Conservation (phyloP, 2,888 invertebrate species). For the Romanomermis culicivorax region DNA sequence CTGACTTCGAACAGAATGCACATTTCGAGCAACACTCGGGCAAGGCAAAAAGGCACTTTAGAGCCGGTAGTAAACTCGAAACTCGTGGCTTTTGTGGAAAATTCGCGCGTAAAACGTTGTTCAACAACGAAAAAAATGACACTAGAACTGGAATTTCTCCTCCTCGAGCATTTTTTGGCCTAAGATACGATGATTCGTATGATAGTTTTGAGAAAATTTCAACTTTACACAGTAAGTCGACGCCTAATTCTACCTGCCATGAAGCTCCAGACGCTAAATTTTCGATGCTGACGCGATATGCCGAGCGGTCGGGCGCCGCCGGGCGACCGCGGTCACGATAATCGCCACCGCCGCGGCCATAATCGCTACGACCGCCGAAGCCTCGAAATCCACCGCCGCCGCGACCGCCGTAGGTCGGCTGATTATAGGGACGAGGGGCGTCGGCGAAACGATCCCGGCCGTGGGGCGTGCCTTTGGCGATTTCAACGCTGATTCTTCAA, state of each 20-base stretch:
- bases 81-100: too few species aligned
- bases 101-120: too few species aligned
- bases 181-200: too few species aligned
- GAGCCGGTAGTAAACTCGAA: too few species aligned
- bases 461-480: conserved; percentile 6
- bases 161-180: too few species aligned
- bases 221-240: too few species aligned
- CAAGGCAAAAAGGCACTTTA: too few species aligned
- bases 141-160: too few species aligned
- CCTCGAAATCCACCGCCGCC: neutral
- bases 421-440: neutral
- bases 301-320: conserved; percentile 51
- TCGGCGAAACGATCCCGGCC: conserved; percentile 4
- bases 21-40: too few species aligned
- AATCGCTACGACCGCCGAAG: neutral
- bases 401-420: neutral
- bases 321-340: neutral
- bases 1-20: too few species aligned
- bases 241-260: conserved; percentile 7
- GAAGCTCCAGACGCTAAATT: conserved; percentile 1
- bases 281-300: conserved; percentile 2
- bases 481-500: conserved; percentile 3
- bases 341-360: neutral
- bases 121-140: too few species aligned
- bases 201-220: too few species aligned